Percentiles rank a stretch among this genome's conserved stretches.
Conservation (phyloP, 1,140 invertebrate genomes). For the Heliconius himera region DNA sequence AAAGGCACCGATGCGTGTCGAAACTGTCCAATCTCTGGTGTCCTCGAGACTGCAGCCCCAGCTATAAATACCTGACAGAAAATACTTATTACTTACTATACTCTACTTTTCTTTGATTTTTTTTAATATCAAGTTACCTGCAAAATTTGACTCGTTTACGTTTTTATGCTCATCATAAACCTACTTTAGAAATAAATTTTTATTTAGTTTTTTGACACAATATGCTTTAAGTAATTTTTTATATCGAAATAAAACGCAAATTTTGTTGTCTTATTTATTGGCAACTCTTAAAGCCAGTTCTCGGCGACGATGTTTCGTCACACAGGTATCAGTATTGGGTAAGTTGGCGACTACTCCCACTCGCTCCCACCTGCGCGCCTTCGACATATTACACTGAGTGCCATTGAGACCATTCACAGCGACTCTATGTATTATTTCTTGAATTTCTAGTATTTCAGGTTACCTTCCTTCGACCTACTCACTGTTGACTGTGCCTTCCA, state of each 20-base stretch:
- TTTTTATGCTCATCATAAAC: background rate
- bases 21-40: conserved; percentile 1
- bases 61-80: background rate
- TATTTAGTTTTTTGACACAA: background rate
- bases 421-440: conserved; percentile 1
- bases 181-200: background rate
- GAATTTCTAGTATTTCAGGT: conserved; percentile 20
- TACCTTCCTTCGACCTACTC: conserved; percentile 9
- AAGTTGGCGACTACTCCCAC: conserved; percentile 17
- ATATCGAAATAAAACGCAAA: background rate
- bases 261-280: background rate
- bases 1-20: background rate
- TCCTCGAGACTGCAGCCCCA: conserved; percentile 5
- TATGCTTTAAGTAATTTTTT: background rate
- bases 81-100: background rate
- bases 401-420: conserved; percentile 11
- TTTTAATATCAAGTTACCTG: background rate
- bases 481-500: conserved; percentile 14
- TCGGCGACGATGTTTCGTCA: background rate
- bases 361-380: conserved; percentile 23
- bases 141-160: background rate
- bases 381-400: conserved; percentile 15
- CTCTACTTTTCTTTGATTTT: background rate
- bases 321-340: background rate
- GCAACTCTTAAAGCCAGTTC: background rate